These are phyloP conservation scores for Dorcus hopei DNA, from an alignment of 2,888 invertebrate species.

Conservation along the genomic window DNA sequence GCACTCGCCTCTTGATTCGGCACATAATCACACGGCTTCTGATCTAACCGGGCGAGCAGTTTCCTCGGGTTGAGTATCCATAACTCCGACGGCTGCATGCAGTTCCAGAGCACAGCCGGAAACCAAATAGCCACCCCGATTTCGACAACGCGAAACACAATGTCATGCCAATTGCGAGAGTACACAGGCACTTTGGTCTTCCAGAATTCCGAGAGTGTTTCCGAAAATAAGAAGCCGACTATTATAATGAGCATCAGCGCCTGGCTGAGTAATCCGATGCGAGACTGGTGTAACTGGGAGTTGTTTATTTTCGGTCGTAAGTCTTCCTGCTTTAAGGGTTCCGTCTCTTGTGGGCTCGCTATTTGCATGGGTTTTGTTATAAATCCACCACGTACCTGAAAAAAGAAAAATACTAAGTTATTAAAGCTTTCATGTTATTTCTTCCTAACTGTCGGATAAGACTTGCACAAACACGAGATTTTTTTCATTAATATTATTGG, in stretches of 20 bases:
- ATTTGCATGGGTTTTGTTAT: slow-evolving; percentile 54
- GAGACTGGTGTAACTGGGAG: slow-evolving; percentile 87
- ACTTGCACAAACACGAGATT: background rate
- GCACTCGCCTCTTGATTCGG: slow-evolving; percentile 14
- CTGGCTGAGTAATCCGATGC: slow-evolving; percentile 83
- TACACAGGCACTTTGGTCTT: slow-evolving; percentile 84
- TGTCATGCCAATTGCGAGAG: slow-evolving; percentile 89
- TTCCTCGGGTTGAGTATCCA: slow-evolving; percentile 92
- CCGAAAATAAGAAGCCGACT: slow-evolving; percentile 84
- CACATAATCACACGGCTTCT: slow-evolving; percentile 10
- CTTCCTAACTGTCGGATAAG: background rate
- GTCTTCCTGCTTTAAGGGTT: slow-evolving; percentile 35
- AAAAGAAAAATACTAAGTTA: no score
- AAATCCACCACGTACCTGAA: slow-evolving; percentile 78
- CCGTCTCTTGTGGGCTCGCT: slow-evolving; percentile 32
- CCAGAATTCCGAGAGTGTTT: slow-evolving; percentile 90
- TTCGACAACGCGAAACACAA: slow-evolving; percentile 87
- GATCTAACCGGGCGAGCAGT: slow-evolving; percentile 59
- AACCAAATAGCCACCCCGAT: slow-evolving; percentile 94
- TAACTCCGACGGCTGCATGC: slow-evolving; percentile 87
- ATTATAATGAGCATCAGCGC: slow-evolving; percentile 88
- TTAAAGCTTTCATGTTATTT: no score
- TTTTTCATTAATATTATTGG: no score
- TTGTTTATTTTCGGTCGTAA: slow-evolving; percentile 60
- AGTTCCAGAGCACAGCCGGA: slow-evolving; percentile 94